Base-by-base conservation (phyloP, 2,113 vertebrate species). In the Campylomormyrus tamandua region DNA sequence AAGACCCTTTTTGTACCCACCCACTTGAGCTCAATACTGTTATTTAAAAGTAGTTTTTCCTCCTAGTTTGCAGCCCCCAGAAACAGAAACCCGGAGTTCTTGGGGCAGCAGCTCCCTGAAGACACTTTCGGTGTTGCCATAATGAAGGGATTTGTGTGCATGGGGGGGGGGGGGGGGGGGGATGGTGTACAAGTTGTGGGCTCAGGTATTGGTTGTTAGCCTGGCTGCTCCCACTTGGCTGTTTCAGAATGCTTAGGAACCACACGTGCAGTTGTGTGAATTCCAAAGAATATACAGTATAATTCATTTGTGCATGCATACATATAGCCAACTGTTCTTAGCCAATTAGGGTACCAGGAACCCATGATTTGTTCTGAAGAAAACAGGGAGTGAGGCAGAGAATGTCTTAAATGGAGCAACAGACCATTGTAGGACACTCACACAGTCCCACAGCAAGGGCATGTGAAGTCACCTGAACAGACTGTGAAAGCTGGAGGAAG, bases 41-140 rank as follows among this genome's bases (percentile, higher is more conserved):
- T 92, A 90, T 89, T 49, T 85, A 88, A 89, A 93, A 87, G 35
- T 87, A 89, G 56, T 87, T 58, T 87, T 56, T 9, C 48, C 45
- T 70, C 91, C 42, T 77, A 90, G 90, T 83, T 80, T 70, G 74
- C 52, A 24, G 49, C 46, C 56, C 42, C 42, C n/a, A 11, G 10
- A 5, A 19, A n/a, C 39, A 49, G 7, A 49, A 17, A 42, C 62
- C 74, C 5, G 74, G 42, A 74, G 46, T 21, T 48, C 5, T 13
- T 49, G 48, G 46, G 24, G 84, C n/a, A 46, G n/a, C 45, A 86
- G 87, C 53, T 49, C 31, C 35, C 31, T 62, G 87, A 62, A 58
- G 19, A 31, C 27, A 46, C 49, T 5, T 50, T 24, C n/a, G 5
- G 50, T 31, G 85, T n/a, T 19, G 15, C 8, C 48, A 31, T 27